Conservation (phyloP, 2,113 vertebrate genomes). For the Toxotes chatareus region DNA sequence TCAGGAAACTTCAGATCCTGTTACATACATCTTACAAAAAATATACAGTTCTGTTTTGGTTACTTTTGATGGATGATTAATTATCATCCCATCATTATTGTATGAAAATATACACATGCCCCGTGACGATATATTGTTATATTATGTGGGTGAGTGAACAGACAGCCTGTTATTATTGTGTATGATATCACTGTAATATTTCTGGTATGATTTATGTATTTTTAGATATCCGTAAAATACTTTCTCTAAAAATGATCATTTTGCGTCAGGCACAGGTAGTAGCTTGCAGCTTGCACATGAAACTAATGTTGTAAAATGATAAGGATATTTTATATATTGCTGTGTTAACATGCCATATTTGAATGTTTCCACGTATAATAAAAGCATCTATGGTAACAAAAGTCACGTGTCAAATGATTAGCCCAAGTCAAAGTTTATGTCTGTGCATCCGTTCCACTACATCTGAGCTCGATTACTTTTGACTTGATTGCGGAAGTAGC, state of each 20-base stretch:
- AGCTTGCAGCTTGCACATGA: neutral
- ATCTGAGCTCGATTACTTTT: slow-evolving; percentile 45
- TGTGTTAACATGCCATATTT: neutral
- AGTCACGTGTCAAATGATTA: neutral
- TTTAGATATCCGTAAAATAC: neutral
- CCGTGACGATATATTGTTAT: neutral
- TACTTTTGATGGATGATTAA: slow-evolving; percentile 16
- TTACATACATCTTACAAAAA: neutral
- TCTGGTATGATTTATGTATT: neutral
- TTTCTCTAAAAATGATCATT: neutral
- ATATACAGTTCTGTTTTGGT: slow-evolving; percentile 24
- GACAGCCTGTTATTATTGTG: neutral
- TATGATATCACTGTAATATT: slow-evolving; percentile 2
- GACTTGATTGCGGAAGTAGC: slow-evolving; percentile 8
- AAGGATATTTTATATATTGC: neutral
- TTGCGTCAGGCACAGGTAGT: neutral
- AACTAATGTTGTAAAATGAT: slow-evolving; percentile 1
- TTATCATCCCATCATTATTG: neutral
- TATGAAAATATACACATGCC: neutral
- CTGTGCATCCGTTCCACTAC: neutral
- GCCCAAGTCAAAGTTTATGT: neutral
- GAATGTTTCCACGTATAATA: slow-evolving; percentile 16
- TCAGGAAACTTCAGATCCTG: neutral
- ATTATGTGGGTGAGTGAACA: neutral
- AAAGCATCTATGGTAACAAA: slow-evolving; percentile 2